Evolutionary conservation across 2,888 invertebrate genomes (phyloP).

Genomic region (Rhogogaster chlorosoma): DNA sequence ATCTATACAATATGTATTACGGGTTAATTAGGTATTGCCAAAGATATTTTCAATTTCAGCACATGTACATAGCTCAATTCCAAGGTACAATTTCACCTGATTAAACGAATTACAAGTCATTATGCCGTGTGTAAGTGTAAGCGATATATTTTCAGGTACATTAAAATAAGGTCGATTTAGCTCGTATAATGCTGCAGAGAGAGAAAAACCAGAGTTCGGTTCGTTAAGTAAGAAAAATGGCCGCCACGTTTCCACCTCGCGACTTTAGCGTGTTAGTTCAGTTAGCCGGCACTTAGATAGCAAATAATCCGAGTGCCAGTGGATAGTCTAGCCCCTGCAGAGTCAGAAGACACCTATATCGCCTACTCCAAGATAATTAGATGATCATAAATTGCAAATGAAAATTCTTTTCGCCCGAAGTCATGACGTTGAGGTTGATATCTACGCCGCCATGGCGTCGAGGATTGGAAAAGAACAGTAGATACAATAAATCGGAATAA

Average conservation of each 20-base stretch:
- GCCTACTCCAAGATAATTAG: neutral
- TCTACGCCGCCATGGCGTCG: neutral
- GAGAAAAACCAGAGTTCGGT: neutral
- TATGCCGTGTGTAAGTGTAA: neutral
- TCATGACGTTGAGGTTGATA: neutral
- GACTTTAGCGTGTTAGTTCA: neutral
- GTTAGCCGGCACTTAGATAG: neutral
- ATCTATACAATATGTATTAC: neutral
- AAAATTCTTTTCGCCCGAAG: neutral
- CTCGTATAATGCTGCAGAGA: neutral
- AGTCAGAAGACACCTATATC: neutral
- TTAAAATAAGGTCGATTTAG: neutral
- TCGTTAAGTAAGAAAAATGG: neutral
- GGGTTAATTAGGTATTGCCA: neutral
- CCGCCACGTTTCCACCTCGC: neutral
- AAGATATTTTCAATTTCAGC: neutral
- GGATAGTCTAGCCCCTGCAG: neutral
- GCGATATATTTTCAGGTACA: slow-evolving; percentile 36
- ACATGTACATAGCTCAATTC: neutral
- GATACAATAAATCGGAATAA: neutral
- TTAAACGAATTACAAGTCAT: neutral
- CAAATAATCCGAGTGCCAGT: neutral
- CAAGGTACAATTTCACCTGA: neutral
- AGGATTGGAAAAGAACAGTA: neutral
- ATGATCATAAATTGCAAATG: neutral